Conservation (phyloP, 2,797 vertebrate species). For the Chelidonichthys spinosus region DNA sequence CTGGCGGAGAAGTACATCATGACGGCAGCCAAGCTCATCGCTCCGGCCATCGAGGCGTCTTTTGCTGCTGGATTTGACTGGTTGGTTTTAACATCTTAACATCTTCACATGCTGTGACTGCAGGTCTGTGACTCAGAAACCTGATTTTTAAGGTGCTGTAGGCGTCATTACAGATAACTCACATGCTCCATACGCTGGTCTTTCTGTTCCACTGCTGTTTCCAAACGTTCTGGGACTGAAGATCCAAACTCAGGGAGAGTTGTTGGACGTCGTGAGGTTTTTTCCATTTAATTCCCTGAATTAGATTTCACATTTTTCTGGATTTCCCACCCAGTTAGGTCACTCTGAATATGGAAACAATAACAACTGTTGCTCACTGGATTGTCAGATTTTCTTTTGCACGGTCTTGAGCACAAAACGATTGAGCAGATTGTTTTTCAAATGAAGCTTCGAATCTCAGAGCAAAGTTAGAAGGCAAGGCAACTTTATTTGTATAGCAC, state of each 20-base stretch:
- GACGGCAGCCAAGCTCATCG: slow-evolving; percentile 97
- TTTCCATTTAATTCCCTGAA: not conserved
- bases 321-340: not conserved
- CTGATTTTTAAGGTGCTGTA: not conserved
- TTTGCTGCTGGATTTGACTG: slow-evolving; percentile 97
- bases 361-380: not conserved
- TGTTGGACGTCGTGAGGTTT: not conserved
- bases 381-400: not conserved
- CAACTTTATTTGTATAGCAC: too few relatives aligned
- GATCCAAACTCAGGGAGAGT: not conserved
- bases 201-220: not conserved
- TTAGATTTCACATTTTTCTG: slow-evolving; percentile 8
- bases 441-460: not conserved
- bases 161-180: not conserved
- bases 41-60: slow-evolving; percentile 92
- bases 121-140: slow-evolving; percentile 5
- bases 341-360: slow-evolving; percentile 1
- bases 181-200: too few relatives aligned
- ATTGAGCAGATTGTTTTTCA: not conserved
- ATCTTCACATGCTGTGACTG: slow-evolving; percentile 6
- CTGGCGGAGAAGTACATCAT: slow-evolving; percentile 96
- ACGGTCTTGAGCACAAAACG: not conserved
- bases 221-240: not conserved
- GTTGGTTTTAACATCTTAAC: slow-evolving; percentile 76
- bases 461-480: not conserved